phyloP scores from a whole-genome alignment of 2,113 vertebrate species.

The Okapia johnstoni region DNA sequence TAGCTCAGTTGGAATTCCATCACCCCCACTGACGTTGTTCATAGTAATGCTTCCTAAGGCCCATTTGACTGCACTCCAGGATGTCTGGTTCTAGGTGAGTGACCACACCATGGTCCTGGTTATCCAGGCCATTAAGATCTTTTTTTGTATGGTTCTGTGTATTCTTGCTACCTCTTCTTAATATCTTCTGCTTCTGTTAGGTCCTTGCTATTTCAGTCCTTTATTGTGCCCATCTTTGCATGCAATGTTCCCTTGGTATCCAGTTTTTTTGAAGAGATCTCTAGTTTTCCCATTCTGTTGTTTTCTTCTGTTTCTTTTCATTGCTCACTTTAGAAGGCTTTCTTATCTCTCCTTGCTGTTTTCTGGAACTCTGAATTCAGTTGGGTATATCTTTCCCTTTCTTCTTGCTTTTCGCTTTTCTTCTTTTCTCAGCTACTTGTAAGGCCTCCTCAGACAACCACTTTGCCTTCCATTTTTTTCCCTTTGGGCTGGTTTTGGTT shows the following conservation, averaged over 20 bases:
- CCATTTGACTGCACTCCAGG: neutral
- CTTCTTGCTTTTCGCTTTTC: neutral
- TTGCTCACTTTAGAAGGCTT: neutral
- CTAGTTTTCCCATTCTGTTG: neutral
- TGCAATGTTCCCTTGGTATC: neutral
- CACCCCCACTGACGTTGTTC: neutral
- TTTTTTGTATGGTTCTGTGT: neutral
- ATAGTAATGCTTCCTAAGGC: neutral
- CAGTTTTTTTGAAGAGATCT: neutral
- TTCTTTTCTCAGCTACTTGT: neutral
- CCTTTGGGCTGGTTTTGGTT: neutral
- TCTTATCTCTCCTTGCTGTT: neutral
- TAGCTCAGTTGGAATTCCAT: neutral
- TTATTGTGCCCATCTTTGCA: neutral
- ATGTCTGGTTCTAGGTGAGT: neutral
- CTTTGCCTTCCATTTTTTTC: neutral
- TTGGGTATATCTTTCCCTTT: neutral
- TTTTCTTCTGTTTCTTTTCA: neutral
- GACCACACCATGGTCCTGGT: neutral
- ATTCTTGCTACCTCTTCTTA: neutral
- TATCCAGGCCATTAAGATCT: neutral
- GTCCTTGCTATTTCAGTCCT: neutral
- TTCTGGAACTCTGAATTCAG: neutral
- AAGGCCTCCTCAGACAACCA: neutral
- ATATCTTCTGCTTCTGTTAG: neutral